Evolutionary conservation across 2,797 vertebrate genomes (phyloP).

Genomic region (Sternotherus odoratus): DNA sequence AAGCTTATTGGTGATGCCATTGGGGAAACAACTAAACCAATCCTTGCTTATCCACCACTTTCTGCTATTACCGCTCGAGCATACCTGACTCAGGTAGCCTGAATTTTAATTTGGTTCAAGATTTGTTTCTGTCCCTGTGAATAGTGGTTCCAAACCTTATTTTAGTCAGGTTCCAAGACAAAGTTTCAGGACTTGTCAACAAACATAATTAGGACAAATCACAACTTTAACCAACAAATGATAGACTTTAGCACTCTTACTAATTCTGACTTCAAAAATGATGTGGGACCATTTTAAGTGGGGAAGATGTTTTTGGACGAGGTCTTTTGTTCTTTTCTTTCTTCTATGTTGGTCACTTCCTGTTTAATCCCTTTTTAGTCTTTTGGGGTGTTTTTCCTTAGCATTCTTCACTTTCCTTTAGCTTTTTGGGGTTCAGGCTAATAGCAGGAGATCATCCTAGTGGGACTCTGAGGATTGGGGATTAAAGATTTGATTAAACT

Average conservation of each 20-base stretch:
- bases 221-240: not conserved
- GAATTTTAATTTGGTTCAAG: not conserved
- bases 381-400: not conserved
- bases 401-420: not conserved
- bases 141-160: not conserved
- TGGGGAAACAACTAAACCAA: slow-evolving; percentile 88
- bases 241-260: not conserved
- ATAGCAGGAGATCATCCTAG: not conserved
- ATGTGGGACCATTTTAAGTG: not conserved
- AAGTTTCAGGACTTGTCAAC: not conserved
- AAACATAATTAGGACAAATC: not conserved
- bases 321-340: not conserved
- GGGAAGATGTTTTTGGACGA: not conserved
- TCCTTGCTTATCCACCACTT: slow-evolving; percentile 89
- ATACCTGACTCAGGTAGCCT: slow-evolving; percentile 87
- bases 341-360: not conserved
- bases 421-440: not conserved
- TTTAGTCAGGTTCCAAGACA: not conserved
- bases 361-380: not conserved
- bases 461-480: not conserved
- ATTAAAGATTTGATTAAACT: not conserved
- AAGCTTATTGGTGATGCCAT: slow-evolving; percentile 87
- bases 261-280: not conserved
- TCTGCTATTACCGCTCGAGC: slow-evolving; percentile 87
- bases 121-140: not conserved